These are phyloP conservation scores for Drosophila siamana DNA, from an alignment of 2,888 invertebrate genomes.

Conservation along the genomic window DNA sequence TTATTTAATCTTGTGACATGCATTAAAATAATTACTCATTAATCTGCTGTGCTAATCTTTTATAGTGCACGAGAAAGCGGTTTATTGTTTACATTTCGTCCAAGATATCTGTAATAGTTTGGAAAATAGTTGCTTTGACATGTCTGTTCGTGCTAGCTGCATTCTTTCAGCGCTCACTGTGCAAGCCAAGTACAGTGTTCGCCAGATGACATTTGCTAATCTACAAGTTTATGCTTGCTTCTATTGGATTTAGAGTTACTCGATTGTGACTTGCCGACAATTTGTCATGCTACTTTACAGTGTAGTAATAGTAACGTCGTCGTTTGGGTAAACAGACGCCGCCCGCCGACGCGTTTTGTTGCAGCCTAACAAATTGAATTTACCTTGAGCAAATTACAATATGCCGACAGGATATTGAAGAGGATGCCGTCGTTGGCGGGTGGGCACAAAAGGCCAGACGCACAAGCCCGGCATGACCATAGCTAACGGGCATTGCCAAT, in stretches of 20 bases:
- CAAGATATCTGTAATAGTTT: background rate
- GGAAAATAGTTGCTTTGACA: background rate
- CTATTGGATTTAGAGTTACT: background rate
- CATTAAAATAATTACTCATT: no score
- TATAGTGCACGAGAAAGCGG: background rate
- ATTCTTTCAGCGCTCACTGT: constrained; percentile 12
- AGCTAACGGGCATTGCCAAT: constrained; percentile 48
- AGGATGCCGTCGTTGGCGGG: constrained; percentile 36
- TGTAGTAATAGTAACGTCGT: constrained; percentile 25
- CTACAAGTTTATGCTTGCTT: background rate
- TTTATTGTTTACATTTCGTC: background rate
- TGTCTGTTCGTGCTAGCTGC: background rate
- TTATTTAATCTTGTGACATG: no score
- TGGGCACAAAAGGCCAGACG: constrained; percentile 14
- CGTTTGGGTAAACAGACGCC: constrained; percentile 51
- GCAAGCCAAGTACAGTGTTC: constrained; percentile 33
- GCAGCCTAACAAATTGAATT: constrained; percentile 49
- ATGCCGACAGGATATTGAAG: constrained; percentile 26
- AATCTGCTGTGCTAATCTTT: no score
- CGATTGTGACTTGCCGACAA: constrained; percentile 25
- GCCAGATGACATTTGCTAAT: constrained; percentile 28
- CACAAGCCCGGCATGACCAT: constrained; percentile 44
- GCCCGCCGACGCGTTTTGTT: constrained; percentile 32
- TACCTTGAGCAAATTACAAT: constrained; percentile 49
- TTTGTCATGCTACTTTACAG: constrained; percentile 45